Evolutionary conservation across 1,140 invertebrate species (phyloP).

Genomic region (Bicyclus anynana): DNA sequence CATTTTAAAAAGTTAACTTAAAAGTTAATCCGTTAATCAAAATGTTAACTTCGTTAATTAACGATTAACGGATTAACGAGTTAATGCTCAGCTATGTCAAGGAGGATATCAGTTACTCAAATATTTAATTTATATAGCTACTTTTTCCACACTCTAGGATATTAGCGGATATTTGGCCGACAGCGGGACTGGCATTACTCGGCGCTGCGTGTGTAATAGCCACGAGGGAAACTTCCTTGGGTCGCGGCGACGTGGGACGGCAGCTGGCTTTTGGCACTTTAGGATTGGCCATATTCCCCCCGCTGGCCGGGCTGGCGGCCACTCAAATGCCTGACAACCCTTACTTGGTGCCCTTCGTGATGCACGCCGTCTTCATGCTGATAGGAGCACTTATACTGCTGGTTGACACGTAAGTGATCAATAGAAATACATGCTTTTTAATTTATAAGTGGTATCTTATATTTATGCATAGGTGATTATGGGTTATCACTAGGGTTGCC

Average conservation of each 20-base stretch:
- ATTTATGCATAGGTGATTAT: no score
- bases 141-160: slow-evolving; percentile 66
- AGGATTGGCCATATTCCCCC: slow-evolving; percentile 84
- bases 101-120: no score
- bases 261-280: slow-evolving; percentile 87
- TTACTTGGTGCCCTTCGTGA: slow-evolving; percentile 77
- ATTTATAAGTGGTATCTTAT: no score
- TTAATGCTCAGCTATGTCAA: no score
- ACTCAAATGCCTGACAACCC: slow-evolving; percentile 51
- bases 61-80: no score
- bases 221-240: slow-evolving; percentile 86
- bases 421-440: not conserved
- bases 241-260: slow-evolving; percentile 87
- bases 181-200: slow-evolving; percentile 83
- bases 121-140: not conserved
- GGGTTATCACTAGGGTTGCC: no score
- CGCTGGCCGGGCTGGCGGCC: slow-evolving; percentile 80
- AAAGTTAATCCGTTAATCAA: no score
- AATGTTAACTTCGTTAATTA: no score
- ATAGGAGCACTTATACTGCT: slow-evolving; percentile 82
- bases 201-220: slow-evolving; percentile 88
- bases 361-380: slow-evolving; percentile 80
- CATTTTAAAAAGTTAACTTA: no score
- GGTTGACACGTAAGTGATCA: slow-evolving; percentile 75
- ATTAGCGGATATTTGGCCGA: slow-evolving; percentile 86